Percentiles rank a stretch among this genome's conserved stretches.
Evolutionary conservation across 2,797 vertebrate genomes (phyloP).

Genomic region (Staurois parvus): DNA sequence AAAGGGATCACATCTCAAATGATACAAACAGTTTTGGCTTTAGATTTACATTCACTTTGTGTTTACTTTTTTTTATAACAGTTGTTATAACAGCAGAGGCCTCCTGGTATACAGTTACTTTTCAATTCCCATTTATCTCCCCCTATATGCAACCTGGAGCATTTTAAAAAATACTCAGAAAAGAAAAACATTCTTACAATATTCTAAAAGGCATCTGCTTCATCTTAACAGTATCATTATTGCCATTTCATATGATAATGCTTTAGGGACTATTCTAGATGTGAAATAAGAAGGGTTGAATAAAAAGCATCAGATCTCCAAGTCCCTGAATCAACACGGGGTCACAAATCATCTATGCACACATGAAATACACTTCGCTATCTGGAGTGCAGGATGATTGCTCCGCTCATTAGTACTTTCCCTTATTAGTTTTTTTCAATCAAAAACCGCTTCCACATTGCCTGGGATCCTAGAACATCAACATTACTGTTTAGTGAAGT

Average conservation of each 20-base stretch:
- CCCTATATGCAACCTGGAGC: background rate
- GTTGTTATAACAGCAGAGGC: background rate
- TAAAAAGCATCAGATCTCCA: background rate
- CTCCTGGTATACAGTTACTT: too few relatives aligned
- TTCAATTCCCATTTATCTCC: background rate
- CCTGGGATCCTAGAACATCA: conserved; percentile 18
- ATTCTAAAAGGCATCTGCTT: conserved; percentile 16
- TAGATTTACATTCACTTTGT: too few relatives aligned
- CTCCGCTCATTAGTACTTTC: conserved; percentile 33
- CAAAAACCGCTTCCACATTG: background rate
- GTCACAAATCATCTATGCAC: conserved; percentile 22
- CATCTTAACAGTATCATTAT: conserved; percentile 3
- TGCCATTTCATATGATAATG: background rate
- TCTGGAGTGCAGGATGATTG: conserved; percentile 29
- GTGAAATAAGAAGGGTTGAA: background rate
- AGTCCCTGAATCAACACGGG: background rate
- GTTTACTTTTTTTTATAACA: too few relatives aligned
- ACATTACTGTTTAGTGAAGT: conserved; percentile 27
- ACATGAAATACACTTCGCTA: conserved; percentile 4
- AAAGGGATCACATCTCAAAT: too few relatives aligned
- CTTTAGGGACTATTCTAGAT: background rate
- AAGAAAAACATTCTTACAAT: background rate
- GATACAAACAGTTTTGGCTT: too few relatives aligned
- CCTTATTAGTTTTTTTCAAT: conserved; percentile 30
- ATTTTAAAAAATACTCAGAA: background rate